Evolutionary conservation across 2,113 vertebrate genomes (phyloP).

Genomic region (Deroptyus accipitrinus): DNA sequence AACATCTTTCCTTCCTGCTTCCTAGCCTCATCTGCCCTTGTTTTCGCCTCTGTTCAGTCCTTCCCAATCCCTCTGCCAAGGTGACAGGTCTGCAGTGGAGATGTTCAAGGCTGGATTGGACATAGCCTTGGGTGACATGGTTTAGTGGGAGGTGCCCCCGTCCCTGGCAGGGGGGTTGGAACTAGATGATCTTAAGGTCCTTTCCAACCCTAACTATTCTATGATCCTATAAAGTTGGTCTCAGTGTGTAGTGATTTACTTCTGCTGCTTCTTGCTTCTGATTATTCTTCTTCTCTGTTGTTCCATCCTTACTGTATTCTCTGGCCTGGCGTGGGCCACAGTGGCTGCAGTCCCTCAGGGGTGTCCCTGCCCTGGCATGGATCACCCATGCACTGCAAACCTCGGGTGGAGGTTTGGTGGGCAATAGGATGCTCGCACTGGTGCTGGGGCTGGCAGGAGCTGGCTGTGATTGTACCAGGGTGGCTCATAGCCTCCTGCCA

Average conservation of each 20-base stretch:
- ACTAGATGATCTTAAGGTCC: too few species aligned
- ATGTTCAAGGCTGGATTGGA: too few species aligned
- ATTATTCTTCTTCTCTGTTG: not conserved
- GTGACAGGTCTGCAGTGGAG: rapidly evolving
- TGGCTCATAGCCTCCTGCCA: not conserved
- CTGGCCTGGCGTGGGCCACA: rapidly evolving
- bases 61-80: not conserved
- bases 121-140: too few species aligned
- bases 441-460: not conserved
- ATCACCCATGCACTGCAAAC: not conserved
- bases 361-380: not conserved
- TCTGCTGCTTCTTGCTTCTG: not conserved
- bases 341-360: not conserved
- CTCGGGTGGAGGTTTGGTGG: not conserved
- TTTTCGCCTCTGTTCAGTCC: not conserved
- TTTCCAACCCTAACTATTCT: too few species aligned
- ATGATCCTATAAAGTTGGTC: not conserved
- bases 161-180: too few species aligned
- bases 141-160: too few species aligned
- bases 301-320: not conserved
- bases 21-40: not conserved
- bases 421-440: not conserved
- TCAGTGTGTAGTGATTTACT: not conserved
- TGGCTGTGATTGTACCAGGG: rapidly evolving
- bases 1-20: not conserved